Conservation (phyloP, 2,113 vertebrate genomes). For the Ictalurus furcatus region DNA sequence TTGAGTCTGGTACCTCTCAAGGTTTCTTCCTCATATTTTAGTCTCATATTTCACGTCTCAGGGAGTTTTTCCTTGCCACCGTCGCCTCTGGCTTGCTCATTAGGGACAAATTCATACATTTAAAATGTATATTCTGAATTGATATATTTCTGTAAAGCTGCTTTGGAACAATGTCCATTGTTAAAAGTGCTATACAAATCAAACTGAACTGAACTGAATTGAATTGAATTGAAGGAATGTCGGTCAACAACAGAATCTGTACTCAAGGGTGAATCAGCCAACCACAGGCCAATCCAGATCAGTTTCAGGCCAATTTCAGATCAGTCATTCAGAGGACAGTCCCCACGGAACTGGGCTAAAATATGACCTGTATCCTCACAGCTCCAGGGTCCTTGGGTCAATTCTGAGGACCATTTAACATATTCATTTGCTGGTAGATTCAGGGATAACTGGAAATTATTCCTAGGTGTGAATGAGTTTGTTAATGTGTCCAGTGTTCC, state of each 20-base stretch:
- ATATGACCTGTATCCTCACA: background rate
- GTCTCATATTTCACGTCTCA: too few relatives aligned
- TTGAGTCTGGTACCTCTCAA: too few relatives aligned
- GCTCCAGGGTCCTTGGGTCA: background rate
- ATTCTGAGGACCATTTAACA: background rate
- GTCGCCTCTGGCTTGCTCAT: too few relatives aligned
- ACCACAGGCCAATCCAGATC: background rate
- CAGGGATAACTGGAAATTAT: background rate
- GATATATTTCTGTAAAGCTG: too few relatives aligned
- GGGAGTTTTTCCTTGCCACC: too few relatives aligned
- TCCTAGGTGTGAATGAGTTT: background rate
- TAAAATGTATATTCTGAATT: too few relatives aligned
- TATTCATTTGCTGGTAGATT: background rate
- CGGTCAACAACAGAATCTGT: background rate
- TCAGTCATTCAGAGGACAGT: background rate
- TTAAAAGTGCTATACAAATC: too few relatives aligned
- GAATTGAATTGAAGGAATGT: background rate
- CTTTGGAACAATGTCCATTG: too few relatives aligned
- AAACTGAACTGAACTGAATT: too few relatives aligned
- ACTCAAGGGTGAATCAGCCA: background rate
- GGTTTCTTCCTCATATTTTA: too few relatives aligned
- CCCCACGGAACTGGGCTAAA: background rate
- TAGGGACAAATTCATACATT: too few relatives aligned
- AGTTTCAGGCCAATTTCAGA: background rate
- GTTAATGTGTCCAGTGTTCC: background rate